A percentile compares a stretch with the other conserved stretches of the same genome.
phyloP scores from a whole-genome alignment of 1,140 invertebrate genomes.

The Diorhabda carinulata region DNA sequence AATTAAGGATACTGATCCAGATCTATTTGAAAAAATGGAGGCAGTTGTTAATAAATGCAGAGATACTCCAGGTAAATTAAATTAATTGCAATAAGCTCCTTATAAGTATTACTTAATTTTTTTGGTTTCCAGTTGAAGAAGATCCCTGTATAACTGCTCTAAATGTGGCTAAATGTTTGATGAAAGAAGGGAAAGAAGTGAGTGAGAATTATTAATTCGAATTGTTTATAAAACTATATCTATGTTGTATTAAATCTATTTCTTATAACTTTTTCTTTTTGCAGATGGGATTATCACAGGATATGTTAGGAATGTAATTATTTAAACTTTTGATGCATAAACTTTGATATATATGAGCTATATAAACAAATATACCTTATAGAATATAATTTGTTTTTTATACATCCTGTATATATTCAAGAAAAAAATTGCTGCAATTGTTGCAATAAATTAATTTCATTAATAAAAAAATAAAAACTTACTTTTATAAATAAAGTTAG shows the following conservation, averaged over 20 bases:
- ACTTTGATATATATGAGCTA: too few species aligned
- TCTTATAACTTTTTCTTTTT: not conserved
- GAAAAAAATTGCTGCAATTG: too few species aligned
- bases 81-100: not conserved
- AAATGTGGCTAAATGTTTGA: conserved; percentile 12
- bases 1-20: conserved; percentile 24
- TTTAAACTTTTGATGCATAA: too few species aligned
- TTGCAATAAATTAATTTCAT: too few species aligned
- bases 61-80: conserved; percentile 15
- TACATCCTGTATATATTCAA: too few species aligned
- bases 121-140: not conserved
- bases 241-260: too few species aligned
- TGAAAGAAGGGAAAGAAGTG: conserved; percentile 17
- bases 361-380: too few species aligned
- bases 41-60: conserved; percentile 19
- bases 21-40: conserved; percentile 22
- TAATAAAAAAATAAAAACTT: too few species aligned
- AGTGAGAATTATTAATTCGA: not conserved
- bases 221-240: too few species aligned
- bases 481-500: too few species aligned
- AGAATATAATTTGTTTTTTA: too few species aligned
- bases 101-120: too few species aligned
- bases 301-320: not conserved
- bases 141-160: conserved; percentile 13
- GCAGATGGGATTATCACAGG: not conserved